These are phyloP conservation scores for Tyrannus savana DNA, from an alignment of 2,113 vertebrate genomes.

Conservation along the genomic window DNA sequence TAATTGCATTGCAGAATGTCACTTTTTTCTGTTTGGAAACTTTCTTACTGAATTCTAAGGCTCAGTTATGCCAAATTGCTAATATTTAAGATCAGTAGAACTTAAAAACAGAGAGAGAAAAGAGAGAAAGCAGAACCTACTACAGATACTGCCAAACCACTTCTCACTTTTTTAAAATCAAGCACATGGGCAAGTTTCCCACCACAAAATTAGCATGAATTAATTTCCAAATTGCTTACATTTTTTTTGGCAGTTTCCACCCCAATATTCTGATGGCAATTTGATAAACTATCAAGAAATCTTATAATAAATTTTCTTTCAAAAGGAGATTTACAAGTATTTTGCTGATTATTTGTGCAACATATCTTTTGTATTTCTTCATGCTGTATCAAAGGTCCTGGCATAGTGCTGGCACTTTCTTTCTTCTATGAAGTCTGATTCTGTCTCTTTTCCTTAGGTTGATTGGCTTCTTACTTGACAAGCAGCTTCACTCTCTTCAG, in stretches of 20 bases:
- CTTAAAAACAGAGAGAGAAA: constrained; percentile 7
- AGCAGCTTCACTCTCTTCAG: background rate
- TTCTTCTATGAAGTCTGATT: background rate
- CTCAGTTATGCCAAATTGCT: background rate
- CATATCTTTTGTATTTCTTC: background rate
- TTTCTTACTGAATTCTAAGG: background rate
- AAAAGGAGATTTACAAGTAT: background rate
- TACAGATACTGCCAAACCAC: constrained; percentile 37
- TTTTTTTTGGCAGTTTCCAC: background rate
- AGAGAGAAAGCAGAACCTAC: constrained; percentile 51
- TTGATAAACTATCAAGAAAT: constrained; percentile 16
- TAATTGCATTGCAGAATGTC: background rate
- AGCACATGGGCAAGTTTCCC: background rate
- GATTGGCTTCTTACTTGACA: background rate
- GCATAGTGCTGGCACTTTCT: background rate
- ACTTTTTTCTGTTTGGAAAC: constrained; percentile 31
- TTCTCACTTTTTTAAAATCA: constrained; percentile 44
- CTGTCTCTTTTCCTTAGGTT: background rate
- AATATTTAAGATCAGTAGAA: constrained; percentile 47
- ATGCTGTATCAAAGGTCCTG: background rate
- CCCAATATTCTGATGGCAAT: background rate
- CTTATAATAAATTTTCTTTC: background rate
- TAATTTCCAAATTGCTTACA: background rate
- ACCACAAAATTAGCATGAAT: constrained; percentile 26
- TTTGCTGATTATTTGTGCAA: constrained; percentile 25